These are phyloP conservation scores for Drosophila nigricruria DNA, from an alignment of 2,888 invertebrate species.

Conservation along the genomic window DNA sequence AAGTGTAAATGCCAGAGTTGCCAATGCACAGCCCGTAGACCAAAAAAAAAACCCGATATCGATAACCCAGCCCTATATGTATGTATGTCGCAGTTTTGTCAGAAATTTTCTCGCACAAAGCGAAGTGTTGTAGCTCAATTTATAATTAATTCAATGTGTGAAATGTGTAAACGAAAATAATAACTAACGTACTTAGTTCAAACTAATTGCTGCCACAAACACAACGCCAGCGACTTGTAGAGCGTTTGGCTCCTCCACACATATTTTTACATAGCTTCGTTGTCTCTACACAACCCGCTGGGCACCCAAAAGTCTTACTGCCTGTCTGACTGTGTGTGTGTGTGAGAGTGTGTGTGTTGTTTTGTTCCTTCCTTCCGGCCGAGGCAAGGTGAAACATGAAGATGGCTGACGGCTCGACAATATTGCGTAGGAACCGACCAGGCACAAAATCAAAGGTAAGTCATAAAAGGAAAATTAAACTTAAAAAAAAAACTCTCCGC, in stretches of 20 bases:
- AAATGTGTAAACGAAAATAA: slow-evolving; percentile 59
- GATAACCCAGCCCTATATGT: slow-evolving; percentile 51
- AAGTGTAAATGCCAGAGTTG: slow-evolving; percentile 24
- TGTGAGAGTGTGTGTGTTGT: slow-evolving; percentile 34
- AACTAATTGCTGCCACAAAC: slow-evolving; percentile 16
- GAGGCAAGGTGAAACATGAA: slow-evolving; percentile 87
- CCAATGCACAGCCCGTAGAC: slow-evolving; percentile 8
- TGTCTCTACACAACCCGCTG: slow-evolving; percentile 46
- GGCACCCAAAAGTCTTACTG: slow-evolving; percentile 45
- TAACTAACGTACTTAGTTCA: slow-evolving; percentile 14
- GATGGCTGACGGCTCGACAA: slow-evolving; percentile 94
- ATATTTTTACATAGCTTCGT: slow-evolving; percentile 37
- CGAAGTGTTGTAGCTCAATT: slow-evolving; percentile 61
- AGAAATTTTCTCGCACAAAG: slow-evolving; percentile 74
- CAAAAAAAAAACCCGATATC: slow-evolving; percentile 23
- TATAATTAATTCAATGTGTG: slow-evolving; percentile 44
- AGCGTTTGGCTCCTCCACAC: slow-evolving; percentile 19
- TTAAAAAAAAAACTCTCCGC: too few relatives aligned
- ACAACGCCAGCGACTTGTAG: slow-evolving; percentile 33
- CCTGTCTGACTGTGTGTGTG: slow-evolving; percentile 23
- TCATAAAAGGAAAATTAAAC: not conserved
- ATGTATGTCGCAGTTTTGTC: slow-evolving; percentile 58
- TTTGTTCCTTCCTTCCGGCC: slow-evolving; percentile 57
- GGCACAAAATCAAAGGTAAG: slow-evolving; percentile 95
- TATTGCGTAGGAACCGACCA: slow-evolving; percentile 95